These are phyloP conservation scores for Candoia aspera DNA, from an alignment of 2,113 vertebrate genomes.

Conservation along the genomic window DNA sequence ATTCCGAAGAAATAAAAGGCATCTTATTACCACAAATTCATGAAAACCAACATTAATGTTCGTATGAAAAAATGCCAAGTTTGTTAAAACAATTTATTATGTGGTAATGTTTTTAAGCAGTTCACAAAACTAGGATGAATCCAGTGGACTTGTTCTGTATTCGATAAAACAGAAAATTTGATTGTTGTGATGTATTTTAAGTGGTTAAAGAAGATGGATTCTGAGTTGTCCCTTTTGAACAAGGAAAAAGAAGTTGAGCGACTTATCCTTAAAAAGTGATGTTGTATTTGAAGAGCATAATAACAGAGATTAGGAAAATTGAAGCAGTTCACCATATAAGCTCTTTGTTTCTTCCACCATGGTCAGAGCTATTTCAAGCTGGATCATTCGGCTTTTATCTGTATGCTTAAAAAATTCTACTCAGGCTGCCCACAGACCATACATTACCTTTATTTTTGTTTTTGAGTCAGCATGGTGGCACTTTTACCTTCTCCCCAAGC, in stretches of 20 bases:
- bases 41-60: conserved; percentile 31
- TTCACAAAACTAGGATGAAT: conserved; percentile 27
- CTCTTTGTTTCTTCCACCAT: not conserved
- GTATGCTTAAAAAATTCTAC: not conserved
- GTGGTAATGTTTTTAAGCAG: not conserved
- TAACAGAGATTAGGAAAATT: not conserved
- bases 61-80: conserved; percentile 15
- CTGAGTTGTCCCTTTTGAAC: not conserved
- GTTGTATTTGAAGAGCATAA: not conserved
- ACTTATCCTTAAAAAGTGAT: not conserved
- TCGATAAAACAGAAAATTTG: conserved; percentile 11
- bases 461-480: not conserved
- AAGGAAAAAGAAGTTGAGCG: not conserved
- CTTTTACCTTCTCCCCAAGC: not conserved
- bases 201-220: conserved; percentile 13
- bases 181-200: conserved; percentile 22
- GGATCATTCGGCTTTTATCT: not conserved
- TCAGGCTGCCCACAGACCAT: not conserved
- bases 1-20: not conserved
- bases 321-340: not conserved
- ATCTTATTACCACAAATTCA: conserved; percentile 17
- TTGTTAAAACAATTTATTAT: conserved; percentile 30
- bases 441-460: not conserved
- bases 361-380: not conserved
- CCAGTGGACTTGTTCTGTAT: conserved; percentile 10